Conservation (phyloP, 2,797 vertebrate species). For the Atherinosoma microstoma region DNA sequence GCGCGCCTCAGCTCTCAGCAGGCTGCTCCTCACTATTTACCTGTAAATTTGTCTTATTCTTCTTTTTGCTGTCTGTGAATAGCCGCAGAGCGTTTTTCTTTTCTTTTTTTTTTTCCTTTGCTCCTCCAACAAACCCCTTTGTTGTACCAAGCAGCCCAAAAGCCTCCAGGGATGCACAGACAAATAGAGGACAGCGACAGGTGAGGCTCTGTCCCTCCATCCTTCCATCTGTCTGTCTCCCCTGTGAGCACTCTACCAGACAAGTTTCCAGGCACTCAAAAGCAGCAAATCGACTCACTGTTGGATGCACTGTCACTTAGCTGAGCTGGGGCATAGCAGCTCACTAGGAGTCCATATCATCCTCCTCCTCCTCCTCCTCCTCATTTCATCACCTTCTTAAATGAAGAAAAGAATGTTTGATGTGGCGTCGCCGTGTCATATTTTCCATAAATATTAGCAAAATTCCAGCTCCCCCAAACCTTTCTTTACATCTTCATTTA, state of each 20-base stretch:
- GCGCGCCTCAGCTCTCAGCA: slow-evolving; percentile 55
- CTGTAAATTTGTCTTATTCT: slow-evolving; percentile 74
- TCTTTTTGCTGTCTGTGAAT: slow-evolving; percentile 66
- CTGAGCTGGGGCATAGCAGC: slow-evolving; percentile 62
- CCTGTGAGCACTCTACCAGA: slow-evolving; percentile 73
- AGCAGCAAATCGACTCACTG: slow-evolving; percentile 77
- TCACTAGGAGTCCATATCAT: slow-evolving; percentile 61
- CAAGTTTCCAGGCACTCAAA: slow-evolving; percentile 77
- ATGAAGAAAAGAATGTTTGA: slow-evolving; percentile 64
- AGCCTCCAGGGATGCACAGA: slow-evolving; percentile 76
- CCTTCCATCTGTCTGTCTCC: slow-evolving; percentile 67
- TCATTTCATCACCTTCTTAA: slow-evolving; percentile 60
- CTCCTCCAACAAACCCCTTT: slow-evolving; percentile 49
- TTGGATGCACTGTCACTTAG: slow-evolving; percentile 78
- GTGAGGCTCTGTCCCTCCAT: slow-evolving; percentile 61
- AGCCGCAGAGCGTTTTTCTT: slow-evolving; percentile 56
- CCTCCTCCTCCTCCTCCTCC: slow-evolving; percentile 59
- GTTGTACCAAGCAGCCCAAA: slow-evolving; percentile 74
- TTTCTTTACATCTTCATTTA: slow-evolving; percentile 36
- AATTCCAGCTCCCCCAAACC: slow-evolving; percentile 28
- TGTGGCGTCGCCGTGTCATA: slow-evolving; percentile 14
- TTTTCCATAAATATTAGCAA: slow-evolving; percentile 40
- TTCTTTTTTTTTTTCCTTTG: slow-evolving; percentile 44
- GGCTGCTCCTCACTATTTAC: slow-evolving; percentile 74
- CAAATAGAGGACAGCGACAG: slow-evolving; percentile 75